Conservation (phyloP, 2,113 vertebrate genomes). For the Prionailurus bengalensis region DNA sequence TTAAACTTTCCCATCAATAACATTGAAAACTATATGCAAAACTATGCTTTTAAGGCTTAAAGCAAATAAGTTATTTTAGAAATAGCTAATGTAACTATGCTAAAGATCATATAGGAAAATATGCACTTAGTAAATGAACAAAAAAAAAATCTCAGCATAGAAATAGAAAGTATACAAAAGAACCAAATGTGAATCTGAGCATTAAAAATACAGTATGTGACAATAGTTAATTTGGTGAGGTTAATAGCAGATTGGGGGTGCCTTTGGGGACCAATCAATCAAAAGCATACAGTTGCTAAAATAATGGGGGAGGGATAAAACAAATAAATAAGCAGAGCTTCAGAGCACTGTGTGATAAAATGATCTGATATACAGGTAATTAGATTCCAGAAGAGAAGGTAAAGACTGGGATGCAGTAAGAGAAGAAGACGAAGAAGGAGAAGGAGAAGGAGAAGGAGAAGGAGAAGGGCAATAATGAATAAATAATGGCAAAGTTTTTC, state of each 20-base stretch:
- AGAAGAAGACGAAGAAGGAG: no score
- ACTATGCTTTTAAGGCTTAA: background rate
- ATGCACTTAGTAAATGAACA: background rate
- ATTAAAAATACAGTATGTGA: background rate
- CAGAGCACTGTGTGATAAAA: background rate
- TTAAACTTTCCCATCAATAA: background rate
- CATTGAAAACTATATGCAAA: background rate
- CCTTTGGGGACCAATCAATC: background rate
- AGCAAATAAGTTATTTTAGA: constrained; percentile 2
- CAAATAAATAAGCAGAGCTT: background rate
- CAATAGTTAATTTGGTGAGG: background rate
- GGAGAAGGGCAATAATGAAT: no score
- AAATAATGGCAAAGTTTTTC: background rate
- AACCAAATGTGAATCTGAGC: background rate
- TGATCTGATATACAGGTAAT: background rate
- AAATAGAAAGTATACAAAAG: background rate
- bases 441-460: no score
- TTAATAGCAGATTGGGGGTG: background rate
- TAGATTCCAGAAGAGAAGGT: background rate
- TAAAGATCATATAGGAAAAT: background rate
- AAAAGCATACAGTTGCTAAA: background rate
- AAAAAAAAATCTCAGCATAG: background rate
- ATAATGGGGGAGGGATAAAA: background rate
- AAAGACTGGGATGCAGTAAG: background rate
- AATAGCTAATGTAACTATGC: background rate